Evolutionary conservation across 1,140 invertebrate genomes (phyloP).

Genomic region (Drosophila lacertosa): DNA sequence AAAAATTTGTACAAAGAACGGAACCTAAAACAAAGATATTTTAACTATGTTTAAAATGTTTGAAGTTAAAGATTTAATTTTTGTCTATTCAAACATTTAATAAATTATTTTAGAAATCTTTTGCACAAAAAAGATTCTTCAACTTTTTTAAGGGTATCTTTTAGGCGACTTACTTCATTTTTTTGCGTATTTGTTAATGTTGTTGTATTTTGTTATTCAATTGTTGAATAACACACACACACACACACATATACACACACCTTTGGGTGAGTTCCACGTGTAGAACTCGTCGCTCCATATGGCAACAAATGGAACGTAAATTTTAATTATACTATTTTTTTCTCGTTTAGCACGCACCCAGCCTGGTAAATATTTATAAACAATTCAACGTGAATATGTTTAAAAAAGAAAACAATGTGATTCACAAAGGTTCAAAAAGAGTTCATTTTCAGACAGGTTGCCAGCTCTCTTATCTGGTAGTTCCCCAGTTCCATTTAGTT

Average conservation of each 20-base stretch:
- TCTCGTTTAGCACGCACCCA: slow-evolving; percentile 1
- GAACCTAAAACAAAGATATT: too few species aligned
- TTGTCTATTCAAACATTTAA: too few species aligned
- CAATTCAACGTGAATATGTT: slow-evolving; percentile 32
- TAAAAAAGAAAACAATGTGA: slow-evolving; percentile 8
- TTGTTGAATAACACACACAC: slow-evolving; percentile 28
- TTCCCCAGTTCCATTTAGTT: background rate
- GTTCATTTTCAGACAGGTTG: background rate
- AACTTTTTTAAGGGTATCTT: slow-evolving; percentile 24
- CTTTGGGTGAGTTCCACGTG: slow-evolving; percentile 27
- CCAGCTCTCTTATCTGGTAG: slow-evolving; percentile 1
- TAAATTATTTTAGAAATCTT: too few species aligned
- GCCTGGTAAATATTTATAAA: slow-evolving; percentile 19
- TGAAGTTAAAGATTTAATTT: too few species aligned
- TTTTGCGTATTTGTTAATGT: background rate
- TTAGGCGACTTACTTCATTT: too few species aligned
- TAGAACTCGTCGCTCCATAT: slow-evolving; percentile 22
- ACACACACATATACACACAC: background rate
- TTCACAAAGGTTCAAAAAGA: background rate
- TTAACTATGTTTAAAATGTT: too few species aligned
- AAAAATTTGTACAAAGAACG: too few species aligned
- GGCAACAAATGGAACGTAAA: slow-evolving; percentile 12
- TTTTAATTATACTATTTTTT: slow-evolving; percentile 30
- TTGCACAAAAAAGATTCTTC: too few species aligned
- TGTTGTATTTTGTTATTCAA: slow-evolving; percentile 1